Base-by-base conservation (phyloP, 2,888 invertebrate genomes). In the Malacosoma neustria region DNA sequence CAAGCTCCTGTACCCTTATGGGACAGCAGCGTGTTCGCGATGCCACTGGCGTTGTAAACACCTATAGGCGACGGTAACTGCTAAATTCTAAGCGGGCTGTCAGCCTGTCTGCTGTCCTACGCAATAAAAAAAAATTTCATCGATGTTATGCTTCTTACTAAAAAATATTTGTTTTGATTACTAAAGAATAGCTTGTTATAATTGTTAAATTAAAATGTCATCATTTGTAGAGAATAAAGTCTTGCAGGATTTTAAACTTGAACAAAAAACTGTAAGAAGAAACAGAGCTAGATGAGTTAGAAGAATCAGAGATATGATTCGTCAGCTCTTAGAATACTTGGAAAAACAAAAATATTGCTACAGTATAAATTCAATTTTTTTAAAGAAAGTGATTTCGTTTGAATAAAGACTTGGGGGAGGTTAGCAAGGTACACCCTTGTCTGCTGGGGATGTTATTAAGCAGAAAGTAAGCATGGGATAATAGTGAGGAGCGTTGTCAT, bases 341-440 rank as follows among this genome's bases (percentile, higher is more conserved):
- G 14, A 11, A 36, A 2, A 14, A 11, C 4, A 30, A 36, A 32
- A 39, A 37, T 36, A 40, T 54, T 51, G 50, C 36, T 42, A 49
- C 51, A 44, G 40, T 52, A 56, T 54, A 65, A 72, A 62, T 72
- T 71, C 54, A 70, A 64, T 67, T 71, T 72, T 65, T 60, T 58
- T 55, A 64, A 68, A 54, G 63, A 71, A 77, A 79, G 75, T 75
- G 82, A 76, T 81, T 82, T 74, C 60, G 63, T 63, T 68, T 60
- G 64, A 57, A 59, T 56, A 68, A 65, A 62, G 67, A 64, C 60
- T 57, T 42, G 48, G 48, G 40, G 47, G 57, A 63, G 61, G 57
- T 40, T 47, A 46, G 54, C 49, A 55, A 70, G 70, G 65, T 77
- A 69, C 74, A 72, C 79, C 79, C 80, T 70, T 64, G 61, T 70